A percentile compares a stretch with the other conserved stretches of the same genome.
These are phyloP conservation scores for Baronia brevicornis DNA, from an alignment of 2,888 invertebrate genomes.

Conservation along the genomic window DNA sequence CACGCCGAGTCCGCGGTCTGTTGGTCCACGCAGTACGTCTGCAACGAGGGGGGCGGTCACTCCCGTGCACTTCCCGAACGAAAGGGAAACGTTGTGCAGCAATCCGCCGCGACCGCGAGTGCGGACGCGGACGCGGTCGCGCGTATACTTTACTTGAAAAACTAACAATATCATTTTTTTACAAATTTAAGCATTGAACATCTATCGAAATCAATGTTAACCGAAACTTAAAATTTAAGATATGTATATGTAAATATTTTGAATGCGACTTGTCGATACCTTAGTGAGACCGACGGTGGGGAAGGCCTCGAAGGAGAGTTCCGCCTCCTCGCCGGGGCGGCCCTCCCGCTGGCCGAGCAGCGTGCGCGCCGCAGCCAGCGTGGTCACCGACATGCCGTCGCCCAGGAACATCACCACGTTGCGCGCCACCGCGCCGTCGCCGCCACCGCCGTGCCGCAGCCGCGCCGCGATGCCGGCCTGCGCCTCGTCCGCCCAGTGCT, in stretches of 20 bases:
- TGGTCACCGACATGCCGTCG: constrained; percentile 85
- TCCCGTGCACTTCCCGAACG: no score
- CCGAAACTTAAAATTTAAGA: no score
- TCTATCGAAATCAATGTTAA: no score
- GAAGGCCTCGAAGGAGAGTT: constrained; percentile 78
- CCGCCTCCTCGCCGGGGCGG: constrained; percentile 74
- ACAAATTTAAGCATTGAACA: no score
- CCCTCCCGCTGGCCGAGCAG: constrained; percentile 76
- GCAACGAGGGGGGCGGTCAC: no score
- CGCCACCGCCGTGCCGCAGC: constrained; percentile 25
- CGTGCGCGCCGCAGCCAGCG: constrained; percentile 79
- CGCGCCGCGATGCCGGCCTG: constrained; percentile 49
- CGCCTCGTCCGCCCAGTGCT: constrained; percentile 66
- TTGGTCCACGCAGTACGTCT: constrained; percentile 76
- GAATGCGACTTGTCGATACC: constrained; percentile 43
- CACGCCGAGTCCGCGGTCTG: constrained; percentile 84
- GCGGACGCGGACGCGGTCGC: no score
- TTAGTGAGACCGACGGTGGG: constrained; percentile 79
- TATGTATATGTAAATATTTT: neutral
- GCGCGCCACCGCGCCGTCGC: constrained; percentile 24
- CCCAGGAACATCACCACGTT: constrained; percentile 84
- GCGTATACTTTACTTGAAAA: no score
- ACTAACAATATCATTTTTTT: no score
- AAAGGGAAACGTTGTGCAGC: no score
- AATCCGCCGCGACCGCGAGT: no score